Evolutionary conservation across 2,797 vertebrate genomes (phyloP).

Genomic region (Falco biarmicus): DNA sequence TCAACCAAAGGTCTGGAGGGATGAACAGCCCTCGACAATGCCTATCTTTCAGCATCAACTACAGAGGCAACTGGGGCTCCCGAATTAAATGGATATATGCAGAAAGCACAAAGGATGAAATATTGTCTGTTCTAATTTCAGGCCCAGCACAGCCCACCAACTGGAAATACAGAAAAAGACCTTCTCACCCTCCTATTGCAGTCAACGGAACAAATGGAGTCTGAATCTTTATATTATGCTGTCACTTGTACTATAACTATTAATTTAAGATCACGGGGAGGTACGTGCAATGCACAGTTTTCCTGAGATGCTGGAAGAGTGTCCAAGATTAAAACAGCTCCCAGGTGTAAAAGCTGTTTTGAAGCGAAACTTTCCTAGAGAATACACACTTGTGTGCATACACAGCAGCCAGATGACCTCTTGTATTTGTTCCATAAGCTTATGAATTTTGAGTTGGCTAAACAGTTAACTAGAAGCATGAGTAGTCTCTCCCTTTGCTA

Average conservation of each 20-base stretch:
- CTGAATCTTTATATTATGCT: not conserved
- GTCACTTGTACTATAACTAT: not conserved
- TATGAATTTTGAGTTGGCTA: not conserved
- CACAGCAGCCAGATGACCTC: not conserved
- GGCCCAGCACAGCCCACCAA: not conserved
- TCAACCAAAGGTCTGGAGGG: not conserved
- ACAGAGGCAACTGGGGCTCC: not conserved
- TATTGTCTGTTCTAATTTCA: slow-evolving; percentile 28
- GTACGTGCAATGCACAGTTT: not conserved
- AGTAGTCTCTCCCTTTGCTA: not conserved
- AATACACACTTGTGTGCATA: not conserved
- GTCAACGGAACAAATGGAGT: slow-evolving; percentile 5
- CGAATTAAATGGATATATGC: slow-evolving; percentile 32
- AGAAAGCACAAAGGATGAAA: slow-evolving; percentile 19
- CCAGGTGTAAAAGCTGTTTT: not conserved
- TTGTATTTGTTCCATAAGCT: not conserved
- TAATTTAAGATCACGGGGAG: not conserved
- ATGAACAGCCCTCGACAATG: not conserved
- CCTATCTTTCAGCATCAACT: not conserved
- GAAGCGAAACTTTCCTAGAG: not conserved
- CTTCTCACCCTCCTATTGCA: slow-evolving; percentile 31
- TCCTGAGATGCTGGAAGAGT: not conserved
- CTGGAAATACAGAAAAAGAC: slow-evolving; percentile 20
- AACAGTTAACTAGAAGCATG: not conserved
- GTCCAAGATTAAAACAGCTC: not conserved